A percentile compares a stretch with the other conserved stretches of the same genome.
Evolutionary conservation across 2,797 vertebrate species (phyloP).

Genomic region (Chaetophractus vellerosus): DNA sequence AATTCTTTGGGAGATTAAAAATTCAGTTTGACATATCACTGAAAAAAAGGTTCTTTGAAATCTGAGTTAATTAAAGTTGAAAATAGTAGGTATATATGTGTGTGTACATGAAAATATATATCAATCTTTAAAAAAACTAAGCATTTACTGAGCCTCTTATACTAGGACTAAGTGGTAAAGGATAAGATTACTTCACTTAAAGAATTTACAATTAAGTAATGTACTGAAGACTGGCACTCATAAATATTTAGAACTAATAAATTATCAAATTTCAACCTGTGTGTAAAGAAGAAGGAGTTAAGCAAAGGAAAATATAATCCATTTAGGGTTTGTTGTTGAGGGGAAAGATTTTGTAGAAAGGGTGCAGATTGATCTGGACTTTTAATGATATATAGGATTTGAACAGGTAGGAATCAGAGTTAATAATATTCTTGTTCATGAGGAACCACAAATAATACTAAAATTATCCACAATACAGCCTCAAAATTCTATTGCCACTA

Average conservation of each 20-base stretch:
- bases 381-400: slow-evolving; percentile 31
- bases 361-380: not conserved
- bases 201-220: not conserved
- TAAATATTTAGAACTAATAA: slow-evolving; percentile 33
- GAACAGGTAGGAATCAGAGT: not conserved
- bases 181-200: not conserved
- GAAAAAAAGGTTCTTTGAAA: slow-evolving; percentile 48
- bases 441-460: not conserved
- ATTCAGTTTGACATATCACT: slow-evolving; percentile 15
- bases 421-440: not conserved
- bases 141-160: not conserved
- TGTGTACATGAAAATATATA: not conserved
- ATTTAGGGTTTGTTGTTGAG: not conserved
- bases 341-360: not conserved
- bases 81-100: slow-evolving; percentile 21
- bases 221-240: not conserved
- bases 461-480: not conserved
- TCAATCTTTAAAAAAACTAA: not conserved
- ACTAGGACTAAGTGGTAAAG: not conserved
- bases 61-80: not conserved
- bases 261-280: not conserved
- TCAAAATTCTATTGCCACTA: not conserved
- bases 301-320: not conserved
- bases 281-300: not conserved
- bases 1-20: slow-evolving; percentile 59